Percentiles rank a stretch among this genome's conserved stretches.
phyloP scores from a whole-genome alignment of 2,888 invertebrate species.

The Dione juno region DNA sequence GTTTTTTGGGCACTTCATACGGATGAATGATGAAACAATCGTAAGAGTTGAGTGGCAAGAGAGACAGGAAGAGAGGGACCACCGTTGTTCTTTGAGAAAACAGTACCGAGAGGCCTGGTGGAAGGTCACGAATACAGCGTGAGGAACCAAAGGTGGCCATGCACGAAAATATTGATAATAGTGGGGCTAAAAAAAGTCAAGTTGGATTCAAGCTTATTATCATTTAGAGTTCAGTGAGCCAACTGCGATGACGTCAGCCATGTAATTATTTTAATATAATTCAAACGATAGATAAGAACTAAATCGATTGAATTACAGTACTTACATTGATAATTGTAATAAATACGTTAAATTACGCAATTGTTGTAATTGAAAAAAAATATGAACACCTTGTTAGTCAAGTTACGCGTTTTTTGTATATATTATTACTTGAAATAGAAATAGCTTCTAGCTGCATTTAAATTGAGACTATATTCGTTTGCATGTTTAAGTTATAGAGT shows the following conservation, averaged over 20 bases:
- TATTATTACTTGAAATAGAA: neutral
- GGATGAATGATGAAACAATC: too few species aligned
- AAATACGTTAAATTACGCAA: conserved; percentile 10
- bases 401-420: neutral
- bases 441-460: neutral
- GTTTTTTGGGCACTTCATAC: too few species aligned
- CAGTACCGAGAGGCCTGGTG: too few species aligned
- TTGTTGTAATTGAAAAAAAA: conserved; percentile 17
- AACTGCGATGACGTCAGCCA: neutral
- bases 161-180: too few species aligned
- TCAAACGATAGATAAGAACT: neutral
- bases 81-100: too few species aligned
- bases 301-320: conserved; percentile 10
- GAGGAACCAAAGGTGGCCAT: too few species aligned
- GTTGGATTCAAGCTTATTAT: neutral
- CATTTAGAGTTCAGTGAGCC: too few species aligned
- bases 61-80: too few species aligned
- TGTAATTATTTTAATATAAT: conserved; percentile 1
- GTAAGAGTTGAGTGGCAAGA: too few species aligned
- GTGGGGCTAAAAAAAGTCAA: too few species aligned
- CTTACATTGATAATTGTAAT: neutral
- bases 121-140: too few species aligned
- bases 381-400: neutral
- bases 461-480: conserved; percentile 24
- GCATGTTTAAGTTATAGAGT: conserved; percentile 20